Conservation (phyloP, 2,113 vertebrate species). For the Camarhynchus parvulus region DNA sequence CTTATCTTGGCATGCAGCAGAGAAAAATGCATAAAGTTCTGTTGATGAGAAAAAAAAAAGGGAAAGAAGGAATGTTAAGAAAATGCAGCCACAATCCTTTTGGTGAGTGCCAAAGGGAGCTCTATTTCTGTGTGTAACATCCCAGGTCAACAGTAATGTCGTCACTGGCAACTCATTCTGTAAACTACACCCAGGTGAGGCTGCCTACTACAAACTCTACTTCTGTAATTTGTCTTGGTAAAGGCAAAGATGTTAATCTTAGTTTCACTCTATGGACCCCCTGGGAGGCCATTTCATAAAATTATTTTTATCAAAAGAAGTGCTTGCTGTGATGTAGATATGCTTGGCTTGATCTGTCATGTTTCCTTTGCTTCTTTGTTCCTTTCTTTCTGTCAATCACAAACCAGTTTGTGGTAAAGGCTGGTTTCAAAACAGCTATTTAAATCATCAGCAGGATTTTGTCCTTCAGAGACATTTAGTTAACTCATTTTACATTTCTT, state of each 20-base stretch:
- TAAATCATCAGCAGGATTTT: constrained; percentile 2
- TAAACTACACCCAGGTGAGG: background rate
- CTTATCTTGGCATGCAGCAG: background rate
- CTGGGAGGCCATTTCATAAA: background rate
- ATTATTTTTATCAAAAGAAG: background rate
- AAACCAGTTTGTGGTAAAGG: constrained; percentile 2
- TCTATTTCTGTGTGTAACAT: background rate
- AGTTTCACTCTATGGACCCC: background rate
- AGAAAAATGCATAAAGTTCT: background rate
- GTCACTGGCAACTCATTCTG: background rate
- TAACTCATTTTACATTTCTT: constrained; percentile 40
- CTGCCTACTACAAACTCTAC: background rate
- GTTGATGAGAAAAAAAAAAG: background rate
- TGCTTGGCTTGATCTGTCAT: background rate
- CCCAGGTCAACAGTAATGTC: background rate
- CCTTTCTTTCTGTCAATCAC: background rate
- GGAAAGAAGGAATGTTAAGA: background rate
- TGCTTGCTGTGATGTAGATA: constrained; percentile 6
- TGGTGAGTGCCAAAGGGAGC: background rate
- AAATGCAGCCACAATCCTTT: background rate
- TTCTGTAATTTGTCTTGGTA: background rate
- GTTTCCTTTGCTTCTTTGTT: constrained; percentile 29
- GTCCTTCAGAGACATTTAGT: background rate
- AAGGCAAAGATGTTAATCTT: background rate
- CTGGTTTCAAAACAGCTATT: constrained; percentile 28